Evolutionary conservation across 37 sponge, comb jelly and placozoan genomes (phyloP).

Genomic region (Beroe ovata): DNA sequence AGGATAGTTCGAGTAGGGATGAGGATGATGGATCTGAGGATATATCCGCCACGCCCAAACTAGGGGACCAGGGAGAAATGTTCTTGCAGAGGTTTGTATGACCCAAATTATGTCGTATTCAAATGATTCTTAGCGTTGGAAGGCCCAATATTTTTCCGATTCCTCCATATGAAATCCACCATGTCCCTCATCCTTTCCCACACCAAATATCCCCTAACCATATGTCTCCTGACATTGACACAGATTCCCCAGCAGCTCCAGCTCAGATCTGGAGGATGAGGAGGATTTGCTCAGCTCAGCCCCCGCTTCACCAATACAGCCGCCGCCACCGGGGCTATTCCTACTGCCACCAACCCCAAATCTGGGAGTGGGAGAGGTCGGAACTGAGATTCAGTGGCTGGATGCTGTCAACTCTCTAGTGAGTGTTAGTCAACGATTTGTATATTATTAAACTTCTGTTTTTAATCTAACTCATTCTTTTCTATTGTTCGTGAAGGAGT

Average conservation of each 20-base stretch:
- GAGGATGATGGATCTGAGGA: constrained; percentile 1
- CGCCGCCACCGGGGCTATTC: neutral
- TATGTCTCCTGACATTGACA: neutral
- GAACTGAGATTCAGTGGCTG: constrained; percentile 10
- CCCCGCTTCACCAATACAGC: neutral
- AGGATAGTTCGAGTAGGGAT: neutral
- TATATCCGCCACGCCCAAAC: constrained; percentile 53
- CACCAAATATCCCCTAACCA: too few species aligned
- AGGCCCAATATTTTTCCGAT: too few species aligned
- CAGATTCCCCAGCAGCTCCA: neutral
- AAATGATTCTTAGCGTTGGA: too few species aligned
- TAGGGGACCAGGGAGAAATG: neutral
- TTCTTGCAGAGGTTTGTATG: neutral
- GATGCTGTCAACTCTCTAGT: constrained; percentile 1
- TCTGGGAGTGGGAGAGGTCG: too few species aligned
- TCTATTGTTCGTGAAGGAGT: too few species aligned
- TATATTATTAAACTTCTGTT: too few species aligned
- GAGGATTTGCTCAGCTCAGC: neutral
- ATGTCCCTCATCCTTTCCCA: too few species aligned
- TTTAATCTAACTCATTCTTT: too few species aligned
- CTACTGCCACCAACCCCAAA: constrained; percentile 9
- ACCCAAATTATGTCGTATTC: too few species aligned
- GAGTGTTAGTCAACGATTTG: neutral
- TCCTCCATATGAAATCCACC: too few species aligned
- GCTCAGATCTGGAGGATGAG: constrained; percentile 9